These are phyloP conservation scores for Drosophila fuyamai DNA, from an alignment of 1,140 invertebrate species.

Conservation along the genomic window DNA sequence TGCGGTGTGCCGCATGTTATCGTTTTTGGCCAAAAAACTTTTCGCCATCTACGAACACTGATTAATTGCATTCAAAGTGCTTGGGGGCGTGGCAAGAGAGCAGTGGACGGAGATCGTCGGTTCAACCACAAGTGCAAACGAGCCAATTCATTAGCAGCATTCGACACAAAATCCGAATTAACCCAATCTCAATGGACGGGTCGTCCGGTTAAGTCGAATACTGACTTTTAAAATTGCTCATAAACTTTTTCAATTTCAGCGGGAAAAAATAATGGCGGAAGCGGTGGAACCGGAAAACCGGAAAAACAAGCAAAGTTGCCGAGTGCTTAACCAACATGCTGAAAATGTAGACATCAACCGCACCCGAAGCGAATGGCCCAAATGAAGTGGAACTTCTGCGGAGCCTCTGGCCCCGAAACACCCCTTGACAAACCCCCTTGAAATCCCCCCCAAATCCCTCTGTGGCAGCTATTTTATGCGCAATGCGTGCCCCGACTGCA, in stretches of 20 bases:
- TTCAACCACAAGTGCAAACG: slow-evolving; percentile 54
- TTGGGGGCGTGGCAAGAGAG: background rate
- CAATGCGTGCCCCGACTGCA: slow-evolving; percentile 74
- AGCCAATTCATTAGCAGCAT: slow-evolving; percentile 70
- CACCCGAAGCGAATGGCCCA: slow-evolving; percentile 36
- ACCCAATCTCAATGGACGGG: slow-evolving; percentile 23
- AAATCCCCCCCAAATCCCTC: slow-evolving; percentile 26
- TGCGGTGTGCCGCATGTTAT: slow-evolving; percentile 56
- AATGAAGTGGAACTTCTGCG: slow-evolving; percentile 46
- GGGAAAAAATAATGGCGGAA: slow-evolving; percentile 35
- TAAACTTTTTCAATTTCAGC: slow-evolving; percentile 77
- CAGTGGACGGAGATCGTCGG: background rate
- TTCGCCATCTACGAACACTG: slow-evolving; percentile 58
- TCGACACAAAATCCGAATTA: slow-evolving; percentile 58
- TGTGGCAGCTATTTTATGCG: slow-evolving; percentile 75
- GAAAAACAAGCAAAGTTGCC: slow-evolving; percentile 47
- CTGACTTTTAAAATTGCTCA: slow-evolving; percentile 50
- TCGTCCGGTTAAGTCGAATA: slow-evolving; percentile 28
- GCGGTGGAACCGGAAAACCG: slow-evolving; percentile 29
- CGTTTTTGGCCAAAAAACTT: slow-evolving; percentile 46
- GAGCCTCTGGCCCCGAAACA: slow-evolving; percentile 2
- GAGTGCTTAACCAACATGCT: slow-evolving; percentile 55
- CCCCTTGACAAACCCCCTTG: background rate
- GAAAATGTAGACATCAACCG: slow-evolving; percentile 60
- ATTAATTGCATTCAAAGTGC: slow-evolving; percentile 81